Base-by-base conservation (phyloP, 2,797 vertebrate species). In the Tragopan temminckii region DNA sequence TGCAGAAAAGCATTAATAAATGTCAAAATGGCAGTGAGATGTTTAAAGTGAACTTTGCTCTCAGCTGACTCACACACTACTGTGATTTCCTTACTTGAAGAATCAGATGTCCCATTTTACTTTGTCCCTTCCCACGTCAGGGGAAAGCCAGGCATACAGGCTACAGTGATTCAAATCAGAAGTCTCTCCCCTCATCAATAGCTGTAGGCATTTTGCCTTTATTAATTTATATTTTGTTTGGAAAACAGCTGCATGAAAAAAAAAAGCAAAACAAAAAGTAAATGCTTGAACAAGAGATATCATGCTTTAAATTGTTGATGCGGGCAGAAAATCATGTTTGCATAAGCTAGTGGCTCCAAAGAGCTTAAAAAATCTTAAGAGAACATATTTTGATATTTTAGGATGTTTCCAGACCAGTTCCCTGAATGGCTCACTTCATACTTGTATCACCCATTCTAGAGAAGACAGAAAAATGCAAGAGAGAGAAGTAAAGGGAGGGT, bases 401-500 rank as follows among this genome's bases (percentile, higher is more conserved):
- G 18, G 62, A 70, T 14, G 6, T 55, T 83, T 90, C 13, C 63
- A 79, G 7, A 55, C 19, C 16, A 90, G 18, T 4, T 78, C 17
- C 24, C 38, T 69, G 38, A 72, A 62, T 10, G n/a, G 6, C 27
- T 86, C 77, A 75, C 8, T 8, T 83, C 17, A 23, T 43, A 33
- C 6, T 48, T 89, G 19, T 19, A 17, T 45, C 85, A 9, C 23
- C 48, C 78, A 27, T 63, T 64, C 50, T 69, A 55, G 40, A 38
- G 38, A 76, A 70, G 18, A 24, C 8, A 72, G 27, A 91, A 89
- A 58, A 10, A 45, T 5, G 36, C 8, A 68, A 9, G 16, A 76
- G 20, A 3, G 11, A 5, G 27, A 81, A 24, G 16, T 2, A 59
- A 5, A 0, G 4, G 6, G 5, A 59, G 7, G 40, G 3, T 7